Conservation (phyloP, 2,113 vertebrate genomes). For the Quiscalus mexicanus region DNA sequence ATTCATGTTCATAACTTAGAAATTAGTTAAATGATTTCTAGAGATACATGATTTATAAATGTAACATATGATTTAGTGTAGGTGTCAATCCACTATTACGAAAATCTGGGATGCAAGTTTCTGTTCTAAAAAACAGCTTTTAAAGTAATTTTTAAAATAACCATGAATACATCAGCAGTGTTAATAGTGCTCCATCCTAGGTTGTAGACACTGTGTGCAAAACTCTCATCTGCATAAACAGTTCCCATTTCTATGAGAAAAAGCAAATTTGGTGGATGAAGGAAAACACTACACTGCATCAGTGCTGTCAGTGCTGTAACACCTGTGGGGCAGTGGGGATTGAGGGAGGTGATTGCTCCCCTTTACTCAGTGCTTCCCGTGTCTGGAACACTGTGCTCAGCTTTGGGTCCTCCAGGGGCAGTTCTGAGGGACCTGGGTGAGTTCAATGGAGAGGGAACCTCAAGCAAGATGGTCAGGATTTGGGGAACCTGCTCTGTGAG, state of each 20-base stretch:
- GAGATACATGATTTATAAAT: constrained; percentile 22
- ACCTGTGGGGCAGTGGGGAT: fast-evolving
- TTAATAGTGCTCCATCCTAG: not conserved
- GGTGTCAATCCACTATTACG: not conserved
- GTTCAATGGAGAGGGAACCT: not conserved
- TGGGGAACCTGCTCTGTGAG: not conserved
- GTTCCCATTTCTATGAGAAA: not conserved
- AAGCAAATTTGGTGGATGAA: not conserved
- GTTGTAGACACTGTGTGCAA: not conserved
- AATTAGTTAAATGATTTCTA: constrained; percentile 3
- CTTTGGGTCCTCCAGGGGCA: not conserved
- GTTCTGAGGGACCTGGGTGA: not conserved
- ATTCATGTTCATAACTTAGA: constrained; percentile 10
- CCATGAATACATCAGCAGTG: not conserved
- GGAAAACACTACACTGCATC: not conserved
- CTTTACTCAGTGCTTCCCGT: not conserved
- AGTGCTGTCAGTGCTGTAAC: not conserved
- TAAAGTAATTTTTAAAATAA: not conserved
- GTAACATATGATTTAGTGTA: not conserved
- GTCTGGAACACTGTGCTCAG: not conserved
- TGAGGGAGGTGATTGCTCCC: not conserved
- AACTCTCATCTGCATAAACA: not conserved
- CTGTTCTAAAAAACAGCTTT: not conserved
- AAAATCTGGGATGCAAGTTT: not conserved
- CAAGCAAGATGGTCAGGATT: fast-evolving